Evolutionary conservation across 2,888 invertebrate species (phyloP), one percentile per base, ranked within the genome.

Genomic region (Mythimna ferrago): DNA sequence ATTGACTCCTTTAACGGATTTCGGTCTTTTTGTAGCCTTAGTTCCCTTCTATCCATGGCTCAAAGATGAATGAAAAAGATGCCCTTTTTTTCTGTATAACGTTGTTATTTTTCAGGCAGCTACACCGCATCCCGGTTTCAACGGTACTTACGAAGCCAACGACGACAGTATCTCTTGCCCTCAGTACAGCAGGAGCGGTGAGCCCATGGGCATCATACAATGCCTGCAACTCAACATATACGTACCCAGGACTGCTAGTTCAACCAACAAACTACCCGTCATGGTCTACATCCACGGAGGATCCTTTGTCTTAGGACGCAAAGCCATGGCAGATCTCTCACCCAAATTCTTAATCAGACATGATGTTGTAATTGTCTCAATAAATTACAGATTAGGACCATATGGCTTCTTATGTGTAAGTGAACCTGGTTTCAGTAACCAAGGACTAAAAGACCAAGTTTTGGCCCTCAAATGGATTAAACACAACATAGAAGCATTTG

Each of bases 271-370:
- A 38, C 11, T 83, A 44, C 78, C 85, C 16, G 85, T 83, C 9
- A 85, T 83, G 75, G 71, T 83, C 5, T 83, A 63, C 54, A 56
- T 85, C 26, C 79, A 78, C 32, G 83, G 83, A 19, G 85, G 85
- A 21, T 16, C 68, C 21, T 83, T 76, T 67, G 38, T 78, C 2
- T 16, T 51, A 9, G 78, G 74, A 4, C 41, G 35, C 53, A 78
- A 66, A 14, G 68, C n/a, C 2, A 63, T 54, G 35, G 51, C 53
- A 1, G 63, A 48, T 4, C 32, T 73, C 5, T 68, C 72, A 16
- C 82, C 82, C 1, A 73, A 67, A 62, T 71, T 68, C 16, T 61
- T 83, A 41, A 56, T 83, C 10, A 69, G 60, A 38, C 70, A 83
- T 41, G 71, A 76, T 5, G 73, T 83, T 21, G 67, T 85, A 16